Percentiles rank a stretch among this genome's conserved stretches.
phyloP scores from a whole-genome alignment of 2,888 invertebrate species.

The Napeogenes inachia region DNA sequence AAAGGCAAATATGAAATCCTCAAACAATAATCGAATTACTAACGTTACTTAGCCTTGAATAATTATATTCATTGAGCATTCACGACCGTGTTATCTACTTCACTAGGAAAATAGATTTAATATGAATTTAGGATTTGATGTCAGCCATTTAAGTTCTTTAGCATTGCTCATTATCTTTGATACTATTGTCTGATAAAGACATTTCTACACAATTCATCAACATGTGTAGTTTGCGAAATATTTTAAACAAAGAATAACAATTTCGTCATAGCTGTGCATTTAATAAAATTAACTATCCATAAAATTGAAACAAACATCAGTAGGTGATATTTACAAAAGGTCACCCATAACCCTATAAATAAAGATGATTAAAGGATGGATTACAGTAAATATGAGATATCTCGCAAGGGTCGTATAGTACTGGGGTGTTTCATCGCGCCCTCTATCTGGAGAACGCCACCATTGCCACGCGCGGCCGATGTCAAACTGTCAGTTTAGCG shows the following conservation, averaged over 20 bases:
- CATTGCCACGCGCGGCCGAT: constrained; percentile 44
- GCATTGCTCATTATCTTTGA: too few species aligned
- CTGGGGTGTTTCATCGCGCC: constrained; percentile 41
- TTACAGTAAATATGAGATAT: constrained; percentile 75
- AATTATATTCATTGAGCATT: constrained; percentile 40
- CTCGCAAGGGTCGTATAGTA: constrained; percentile 56
- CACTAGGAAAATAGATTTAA: constrained; percentile 17
- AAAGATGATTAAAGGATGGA: constrained; percentile 71
- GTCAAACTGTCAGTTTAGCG: constrained; percentile 59
- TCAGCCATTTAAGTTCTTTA: too few species aligned
- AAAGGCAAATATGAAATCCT: constrained; percentile 13
- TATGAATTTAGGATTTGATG: neutral
- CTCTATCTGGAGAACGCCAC: constrained; percentile 57
- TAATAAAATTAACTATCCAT: neutral
- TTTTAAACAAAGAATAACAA: too few species aligned
- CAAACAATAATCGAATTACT: constrained; percentile 22
- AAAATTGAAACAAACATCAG: constrained; percentile 15
- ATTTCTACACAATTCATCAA: too few species aligned
- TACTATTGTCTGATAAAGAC: too few species aligned
- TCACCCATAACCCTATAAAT: constrained; percentile 57
- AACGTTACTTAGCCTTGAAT: constrained; percentile 43
- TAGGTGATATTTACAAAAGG: constrained; percentile 39
- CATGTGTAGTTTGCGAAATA: too few species aligned
- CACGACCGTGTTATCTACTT: constrained; percentile 15
- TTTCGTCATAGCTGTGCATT: too few species aligned